Percentiles rank a stretch among this genome's conserved stretches.
phyloP scores from a whole-genome alignment of 1,140 invertebrate genomes.

The Saxidomus purpurata region DNA sequence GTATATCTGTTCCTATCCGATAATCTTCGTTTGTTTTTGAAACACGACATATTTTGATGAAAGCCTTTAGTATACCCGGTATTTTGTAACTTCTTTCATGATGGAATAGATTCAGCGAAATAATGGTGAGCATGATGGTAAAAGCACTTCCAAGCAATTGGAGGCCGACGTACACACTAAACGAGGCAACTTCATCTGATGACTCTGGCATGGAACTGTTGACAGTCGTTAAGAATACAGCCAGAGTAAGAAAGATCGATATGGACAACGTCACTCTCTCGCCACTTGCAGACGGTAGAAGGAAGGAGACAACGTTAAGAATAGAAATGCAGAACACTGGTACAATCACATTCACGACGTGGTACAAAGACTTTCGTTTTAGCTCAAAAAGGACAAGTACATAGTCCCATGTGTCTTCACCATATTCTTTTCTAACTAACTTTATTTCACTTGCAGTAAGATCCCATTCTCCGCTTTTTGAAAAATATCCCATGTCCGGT shows the following conservation, averaged over 20 bases:
- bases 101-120: slow-evolving; percentile 46
- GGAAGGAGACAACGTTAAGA: slow-evolving; percentile 55
- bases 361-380: slow-evolving; percentile 43
- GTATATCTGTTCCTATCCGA: not conserved
- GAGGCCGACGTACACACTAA: slow-evolving; percentile 82
- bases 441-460: not conserved
- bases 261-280: slow-evolving; percentile 70
- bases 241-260: slow-evolving; percentile 67
- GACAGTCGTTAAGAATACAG: slow-evolving; percentile 66
- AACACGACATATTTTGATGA: not conserved
- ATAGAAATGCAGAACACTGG: slow-evolving; percentile 69
- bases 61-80: not conserved
- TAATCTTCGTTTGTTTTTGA: not conserved
- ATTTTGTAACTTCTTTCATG: not conserved
- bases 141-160: slow-evolving; percentile 55
- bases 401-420: not conserved
- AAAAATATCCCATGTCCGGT: not conserved
- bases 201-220: slow-evolving; percentile 62
- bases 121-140: slow-evolving; percentile 37
- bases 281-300: slow-evolving; percentile 64
- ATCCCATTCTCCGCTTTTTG: slow-evolving; percentile 52
- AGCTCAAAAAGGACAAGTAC: slow-evolving; percentile 51
- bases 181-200: slow-evolving; percentile 70
- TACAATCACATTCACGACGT: slow-evolving; percentile 63
- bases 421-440: not conserved